Conservation (phyloP, 1,140 invertebrate species). For the Reticulitermes speratus region DNA sequence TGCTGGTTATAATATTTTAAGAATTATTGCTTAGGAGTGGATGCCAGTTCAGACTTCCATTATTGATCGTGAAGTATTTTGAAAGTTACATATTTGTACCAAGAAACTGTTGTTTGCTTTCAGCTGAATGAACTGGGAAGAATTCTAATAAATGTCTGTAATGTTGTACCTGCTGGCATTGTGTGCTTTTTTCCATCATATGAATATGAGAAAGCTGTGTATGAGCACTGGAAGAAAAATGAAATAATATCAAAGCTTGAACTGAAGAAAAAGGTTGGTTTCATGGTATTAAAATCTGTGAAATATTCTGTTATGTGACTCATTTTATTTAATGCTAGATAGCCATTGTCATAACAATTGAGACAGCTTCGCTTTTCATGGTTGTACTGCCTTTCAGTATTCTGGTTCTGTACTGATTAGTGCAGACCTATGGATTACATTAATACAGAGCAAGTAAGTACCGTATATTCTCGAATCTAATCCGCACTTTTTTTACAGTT, state of each 20-base stretch:
- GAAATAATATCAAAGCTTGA: constrained; percentile 66
- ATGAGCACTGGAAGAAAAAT: constrained; percentile 64
- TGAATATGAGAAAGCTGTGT: constrained; percentile 78
- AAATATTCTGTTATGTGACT: no score
- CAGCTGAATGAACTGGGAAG: constrained; percentile 79
- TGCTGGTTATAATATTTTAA: neutral
- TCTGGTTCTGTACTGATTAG: no score
- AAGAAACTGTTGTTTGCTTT: neutral
- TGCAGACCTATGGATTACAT: no score
- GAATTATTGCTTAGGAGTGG: neutral
- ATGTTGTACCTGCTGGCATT: constrained; percentile 84
- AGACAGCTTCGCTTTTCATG: no score
- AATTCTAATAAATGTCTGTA: constrained; percentile 71
- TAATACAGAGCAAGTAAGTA: no score
- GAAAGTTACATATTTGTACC: neutral
- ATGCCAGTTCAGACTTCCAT: neutral
- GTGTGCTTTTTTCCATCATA: constrained; percentile 96
- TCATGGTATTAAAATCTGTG: neutral
- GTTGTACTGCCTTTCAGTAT: no score
- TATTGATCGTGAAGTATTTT: neutral
- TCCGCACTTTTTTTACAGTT: no score
- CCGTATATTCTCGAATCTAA: no score
- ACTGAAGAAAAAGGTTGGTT: constrained; percentile 65
- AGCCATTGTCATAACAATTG: no score
- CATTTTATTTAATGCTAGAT: no score